phyloP scores from a whole-genome alignment of 2,888 invertebrate species.

The Thysanoteuthis rhombus region DNA sequence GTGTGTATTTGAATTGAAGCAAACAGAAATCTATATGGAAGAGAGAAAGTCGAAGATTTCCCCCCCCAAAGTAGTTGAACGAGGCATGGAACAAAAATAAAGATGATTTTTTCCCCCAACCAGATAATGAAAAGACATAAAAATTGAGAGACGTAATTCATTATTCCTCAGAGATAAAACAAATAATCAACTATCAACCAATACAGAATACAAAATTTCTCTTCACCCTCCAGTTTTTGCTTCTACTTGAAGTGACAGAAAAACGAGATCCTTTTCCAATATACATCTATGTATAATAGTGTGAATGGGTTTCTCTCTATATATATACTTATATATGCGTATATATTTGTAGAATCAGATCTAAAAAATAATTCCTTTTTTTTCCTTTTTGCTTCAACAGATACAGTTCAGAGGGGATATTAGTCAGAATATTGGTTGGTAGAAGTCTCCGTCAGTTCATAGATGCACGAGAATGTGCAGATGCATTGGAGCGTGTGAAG shows the following conservation, averaged over 20 bases:
- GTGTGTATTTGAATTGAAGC: neutral
- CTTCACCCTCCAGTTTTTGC: too few species aligned
- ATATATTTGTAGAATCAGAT: neutral
- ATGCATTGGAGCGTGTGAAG: neutral
- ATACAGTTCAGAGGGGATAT: neutral
- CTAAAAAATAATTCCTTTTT: neutral
- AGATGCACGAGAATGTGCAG: neutral
- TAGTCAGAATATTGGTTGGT: neutral
- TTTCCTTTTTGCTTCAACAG: neutral
- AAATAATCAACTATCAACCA: too few species aligned
- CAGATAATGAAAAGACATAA: too few species aligned
- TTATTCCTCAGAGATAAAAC: too few species aligned
- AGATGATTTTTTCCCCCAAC: too few species aligned
- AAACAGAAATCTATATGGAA: too few species aligned
- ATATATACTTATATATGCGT: neutral
- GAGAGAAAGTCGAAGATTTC: too few species aligned
- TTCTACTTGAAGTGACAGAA: too few species aligned
- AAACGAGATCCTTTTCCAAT: neutral
- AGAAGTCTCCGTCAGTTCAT: neutral
- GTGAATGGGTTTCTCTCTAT: neutral
- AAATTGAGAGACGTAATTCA: too few species aligned
- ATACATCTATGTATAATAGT: neutral
- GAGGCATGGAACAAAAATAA: too few species aligned
- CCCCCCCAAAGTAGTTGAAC: too few species aligned
- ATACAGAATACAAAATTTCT: too few species aligned